Conservation (phyloP, 2,888 invertebrate species). For the Elmis aenea region DNA sequence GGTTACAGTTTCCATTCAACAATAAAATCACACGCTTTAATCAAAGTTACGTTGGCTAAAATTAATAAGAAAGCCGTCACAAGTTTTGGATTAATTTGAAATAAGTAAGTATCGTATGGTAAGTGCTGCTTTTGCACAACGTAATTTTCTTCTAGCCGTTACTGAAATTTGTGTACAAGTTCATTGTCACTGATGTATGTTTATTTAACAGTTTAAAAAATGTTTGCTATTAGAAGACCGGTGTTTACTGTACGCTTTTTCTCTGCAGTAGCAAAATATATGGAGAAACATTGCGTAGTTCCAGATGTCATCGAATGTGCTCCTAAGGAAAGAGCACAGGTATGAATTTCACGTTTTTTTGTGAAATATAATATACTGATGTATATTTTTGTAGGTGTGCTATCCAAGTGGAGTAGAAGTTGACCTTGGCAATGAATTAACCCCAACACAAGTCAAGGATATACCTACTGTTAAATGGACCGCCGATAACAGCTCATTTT, state of each 20-base stretch:
- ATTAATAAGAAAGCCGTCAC: too few relatives aligned
- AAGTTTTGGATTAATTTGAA: too few relatives aligned
- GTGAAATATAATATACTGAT: background rate
- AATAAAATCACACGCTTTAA: too few relatives aligned
- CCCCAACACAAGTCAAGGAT: constrained; percentile 67
- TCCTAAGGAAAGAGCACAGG: constrained; percentile 50
- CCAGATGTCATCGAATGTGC: constrained; percentile 63
- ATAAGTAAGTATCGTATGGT: too few relatives aligned
- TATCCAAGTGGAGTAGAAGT: constrained; percentile 51
- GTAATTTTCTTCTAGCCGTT: too few relatives aligned
- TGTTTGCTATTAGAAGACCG: constrained; percentile 23
- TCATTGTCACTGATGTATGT: too few relatives aligned
- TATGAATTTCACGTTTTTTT: background rate
- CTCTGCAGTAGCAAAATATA: constrained; percentile 25
- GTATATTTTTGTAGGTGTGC: constrained; percentile 44
- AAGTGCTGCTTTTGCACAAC: too few relatives aligned
- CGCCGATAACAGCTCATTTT: constrained; percentile 55
- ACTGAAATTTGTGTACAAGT: too few relatives aligned
- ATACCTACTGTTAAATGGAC: constrained; percentile 63
- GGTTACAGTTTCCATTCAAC: too few relatives aligned
- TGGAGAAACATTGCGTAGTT: constrained; percentile 52
- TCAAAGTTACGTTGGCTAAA: too few relatives aligned
- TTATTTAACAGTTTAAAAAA: too few relatives aligned
- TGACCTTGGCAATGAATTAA: constrained; percentile 61
- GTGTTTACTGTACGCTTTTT: constrained; percentile 23